Base-by-base conservation (phyloP, 2,113 vertebrate genomes). In the Nettapus auritus region DNA sequence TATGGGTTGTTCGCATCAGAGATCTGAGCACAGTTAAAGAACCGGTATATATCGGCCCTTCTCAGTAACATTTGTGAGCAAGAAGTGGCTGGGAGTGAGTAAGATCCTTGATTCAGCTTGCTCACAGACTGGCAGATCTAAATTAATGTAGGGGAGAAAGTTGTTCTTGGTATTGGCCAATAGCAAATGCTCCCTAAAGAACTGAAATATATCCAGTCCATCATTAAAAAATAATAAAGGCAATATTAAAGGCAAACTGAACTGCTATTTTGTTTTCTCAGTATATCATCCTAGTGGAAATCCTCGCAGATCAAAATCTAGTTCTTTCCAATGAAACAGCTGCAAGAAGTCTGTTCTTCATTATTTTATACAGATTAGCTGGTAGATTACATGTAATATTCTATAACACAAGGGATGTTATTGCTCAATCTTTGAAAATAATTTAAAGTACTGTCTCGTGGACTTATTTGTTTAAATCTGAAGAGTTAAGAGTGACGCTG, bases 201-300 rank as follows among this genome's bases (percentile, higher is more conserved):
- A 60, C 15, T 77, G 48, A 92, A 81, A 88, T 78, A 76, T 31
- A 77, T 66, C n/a, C 16, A 50, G 82, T 40, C 20, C 62, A 75
- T 48, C 59, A 84, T 70, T 73, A 59, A 69, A 82, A 78, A 86
- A 82, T 66, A 95, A 87, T 96, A 86, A 90, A 97, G 26, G 7
- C 26, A 48, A 57, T 82, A 62, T 46, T 69, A 55, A 95, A 90
- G 25, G 23, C 73, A 93, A 90, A 77, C 13, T 28, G 74, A 74
- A 66, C 40, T 90, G 33, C 34, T 76, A 78, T 17, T 16, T 25
- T 85, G 89, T 52, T 94, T 93, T 75, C 33, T 22, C 22, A 16
- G 4, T 2, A 1, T 53, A 19, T 79, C 13, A 64, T 4, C 29
- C 48, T 71, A n/a, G 15, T 31, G 84, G 80, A 79, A 90, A 40